These are phyloP conservation scores for Ormyrus labotus DNA, from an alignment of 2,888 invertebrate genomes.

Conservation along the genomic window DNA sequence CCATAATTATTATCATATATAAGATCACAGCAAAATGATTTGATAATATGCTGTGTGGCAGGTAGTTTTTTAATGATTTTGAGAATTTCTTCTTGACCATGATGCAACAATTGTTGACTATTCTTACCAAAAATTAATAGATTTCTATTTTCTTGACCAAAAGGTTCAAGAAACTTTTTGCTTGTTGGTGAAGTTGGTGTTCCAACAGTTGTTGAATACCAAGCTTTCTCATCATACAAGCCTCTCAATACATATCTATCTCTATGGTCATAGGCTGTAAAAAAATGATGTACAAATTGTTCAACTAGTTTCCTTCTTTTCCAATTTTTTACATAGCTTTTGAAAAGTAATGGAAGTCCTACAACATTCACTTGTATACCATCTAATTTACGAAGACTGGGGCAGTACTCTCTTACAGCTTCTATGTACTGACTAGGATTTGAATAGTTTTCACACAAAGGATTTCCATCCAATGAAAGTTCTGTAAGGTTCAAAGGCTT, in stretches of 20 bases:
- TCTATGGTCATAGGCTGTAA: conserved; percentile 80
- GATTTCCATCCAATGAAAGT: conserved; percentile 83
- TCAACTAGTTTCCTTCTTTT: conserved; percentile 75
- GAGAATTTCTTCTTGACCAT: conserved; percentile 67
- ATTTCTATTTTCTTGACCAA: conserved; percentile 75
- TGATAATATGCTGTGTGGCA: conserved; percentile 77
- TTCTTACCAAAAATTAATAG: conserved; percentile 66
- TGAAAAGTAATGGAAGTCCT: conserved; percentile 62
- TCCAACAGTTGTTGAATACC: conserved; percentile 79
- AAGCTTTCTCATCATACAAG: conserved; percentile 81
- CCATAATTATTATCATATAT: conserved; percentile 61
- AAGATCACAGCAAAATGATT: conserved; percentile 75
- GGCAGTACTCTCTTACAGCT: conserved; percentile 77
- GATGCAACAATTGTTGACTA: conserved; percentile 61
- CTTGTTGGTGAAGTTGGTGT: conserved; percentile 54
- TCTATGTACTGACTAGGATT: conserved; percentile 80
- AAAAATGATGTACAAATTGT: conserved; percentile 82
- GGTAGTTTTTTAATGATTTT: conserved; percentile 74
- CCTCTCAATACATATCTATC: conserved; percentile 78
- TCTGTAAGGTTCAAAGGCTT: conserved; percentile 75
- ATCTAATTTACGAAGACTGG: conserved; percentile 78
- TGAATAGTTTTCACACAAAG: conserved; percentile 81
- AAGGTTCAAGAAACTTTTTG: conserved; percentile 57
- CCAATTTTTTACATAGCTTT: conserved; percentile 61
- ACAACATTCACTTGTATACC: conserved; percentile 72